phyloP scores from a whole-genome alignment of 2,113 vertebrate species.

The Hippocampus barbouri region DNA sequence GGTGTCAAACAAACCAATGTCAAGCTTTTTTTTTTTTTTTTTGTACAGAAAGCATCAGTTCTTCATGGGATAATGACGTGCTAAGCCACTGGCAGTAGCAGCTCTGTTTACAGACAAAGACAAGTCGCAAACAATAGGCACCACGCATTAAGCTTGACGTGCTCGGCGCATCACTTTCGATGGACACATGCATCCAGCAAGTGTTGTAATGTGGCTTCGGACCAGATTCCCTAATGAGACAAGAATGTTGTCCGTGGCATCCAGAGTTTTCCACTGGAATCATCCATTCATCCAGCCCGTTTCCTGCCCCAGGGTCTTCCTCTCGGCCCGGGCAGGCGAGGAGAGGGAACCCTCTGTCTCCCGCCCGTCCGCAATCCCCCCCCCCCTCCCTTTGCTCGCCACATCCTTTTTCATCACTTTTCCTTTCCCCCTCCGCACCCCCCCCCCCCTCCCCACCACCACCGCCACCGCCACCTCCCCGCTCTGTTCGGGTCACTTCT shows the following conservation, averaged over 20 bases:
- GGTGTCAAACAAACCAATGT: constrained; percentile 60
- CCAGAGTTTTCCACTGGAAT: constrained; percentile 69
- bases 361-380: constrained; percentile 21
- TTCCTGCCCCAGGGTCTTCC: constrained; percentile 68
- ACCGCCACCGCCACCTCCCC: neutral
- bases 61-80: constrained; percentile 72
- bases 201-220: constrained; percentile 42
- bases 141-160: neutral
- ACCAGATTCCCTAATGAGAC: constrained; percentile 65
- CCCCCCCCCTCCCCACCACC: constrained; percentile 11
- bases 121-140: constrained; percentile 67
- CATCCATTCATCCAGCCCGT: constrained; percentile 62
- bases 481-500: constrained; percentile 33
- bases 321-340: constrained; percentile 46
- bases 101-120: constrained; percentile 65
- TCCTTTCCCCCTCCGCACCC: constrained; percentile 3
- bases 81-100: constrained; percentile 53
- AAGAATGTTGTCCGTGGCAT: constrained; percentile 64
- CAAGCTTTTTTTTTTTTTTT: constrained; percentile 21
- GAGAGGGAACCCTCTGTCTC: constrained; percentile 67
- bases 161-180: constrained; percentile 14
- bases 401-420: constrained; percentile 50
- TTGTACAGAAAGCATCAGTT: constrained; percentile 61
- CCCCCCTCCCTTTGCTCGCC: constrained; percentile 14
- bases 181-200: constrained; percentile 32